phyloP scores from a whole-genome alignment of 2,113 vertebrate species.

The Nothobranchius furzeri region DNA sequence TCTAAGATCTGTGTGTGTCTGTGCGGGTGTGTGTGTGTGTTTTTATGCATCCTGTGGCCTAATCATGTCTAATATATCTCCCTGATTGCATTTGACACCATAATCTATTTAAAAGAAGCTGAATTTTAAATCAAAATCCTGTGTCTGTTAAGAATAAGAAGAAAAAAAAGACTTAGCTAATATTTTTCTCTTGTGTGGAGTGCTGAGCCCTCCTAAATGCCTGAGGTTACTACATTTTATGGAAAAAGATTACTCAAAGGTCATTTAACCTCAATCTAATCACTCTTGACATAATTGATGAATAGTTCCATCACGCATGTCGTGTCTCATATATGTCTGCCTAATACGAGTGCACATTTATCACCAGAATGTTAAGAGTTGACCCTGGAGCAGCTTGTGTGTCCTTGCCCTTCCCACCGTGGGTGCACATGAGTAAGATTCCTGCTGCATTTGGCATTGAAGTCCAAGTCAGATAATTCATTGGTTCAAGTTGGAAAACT shows the following conservation, averaged over 20 bases:
- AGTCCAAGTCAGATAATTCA: background rate
- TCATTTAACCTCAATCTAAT: constrained; percentile 72
- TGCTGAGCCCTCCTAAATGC: constrained; percentile 25
- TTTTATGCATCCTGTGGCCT: constrained; percentile 27
- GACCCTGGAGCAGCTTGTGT: constrained; percentile 39
- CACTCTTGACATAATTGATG: constrained; percentile 72
- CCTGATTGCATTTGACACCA: constrained; percentile 32
- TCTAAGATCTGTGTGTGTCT: constrained; percentile 10
- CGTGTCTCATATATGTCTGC: constrained; percentile 76
- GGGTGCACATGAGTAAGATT: background rate
- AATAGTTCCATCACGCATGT: constrained; percentile 74
- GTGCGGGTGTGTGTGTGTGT: background rate
- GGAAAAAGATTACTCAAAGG: constrained; percentile 53
- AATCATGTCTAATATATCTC: constrained; percentile 27
- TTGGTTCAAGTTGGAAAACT: too few species aligned
- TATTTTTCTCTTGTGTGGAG: background rate
- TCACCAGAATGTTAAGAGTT: constrained; percentile 25
- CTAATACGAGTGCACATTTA: constrained; percentile 58
- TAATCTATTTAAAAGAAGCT: background rate
- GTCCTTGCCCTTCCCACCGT: constrained; percentile 27
- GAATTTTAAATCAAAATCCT: background rate
- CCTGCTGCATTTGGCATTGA: constrained; percentile 40
- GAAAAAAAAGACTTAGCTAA: background rate
- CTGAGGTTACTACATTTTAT: constrained; percentile 25
- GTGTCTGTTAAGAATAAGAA: background rate